Evolutionary conservation across 2,113 vertebrate species (phyloP).

Genomic region (Coryphaenoides rupestris): DNA sequence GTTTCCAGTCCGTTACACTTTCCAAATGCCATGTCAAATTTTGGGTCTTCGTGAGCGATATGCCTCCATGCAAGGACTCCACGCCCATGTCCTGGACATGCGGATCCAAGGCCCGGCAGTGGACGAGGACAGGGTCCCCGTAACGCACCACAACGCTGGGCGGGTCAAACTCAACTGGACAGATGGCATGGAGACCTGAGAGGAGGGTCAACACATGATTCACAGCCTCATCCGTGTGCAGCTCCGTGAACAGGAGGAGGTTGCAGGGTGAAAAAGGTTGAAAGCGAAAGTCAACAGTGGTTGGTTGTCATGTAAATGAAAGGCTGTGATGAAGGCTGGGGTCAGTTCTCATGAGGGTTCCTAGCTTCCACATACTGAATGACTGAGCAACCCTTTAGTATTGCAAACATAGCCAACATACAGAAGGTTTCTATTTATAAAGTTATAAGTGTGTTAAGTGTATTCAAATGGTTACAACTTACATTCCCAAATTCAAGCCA

Average conservation of each 20-base stretch:
- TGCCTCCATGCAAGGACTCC: background rate
- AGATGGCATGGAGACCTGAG: conserved; percentile 31
- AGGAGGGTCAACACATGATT: background rate
- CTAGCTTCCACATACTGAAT: no score
- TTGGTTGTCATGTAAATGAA: no score
- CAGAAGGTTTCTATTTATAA: no score
- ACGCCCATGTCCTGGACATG: conserved; percentile 38
- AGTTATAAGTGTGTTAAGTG: no score
- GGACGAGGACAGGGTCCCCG: conserved; percentile 51
- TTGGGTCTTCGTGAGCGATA: accelerated
- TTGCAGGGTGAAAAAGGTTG: no score
- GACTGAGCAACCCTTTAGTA: no score
- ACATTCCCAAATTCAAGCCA: no score
- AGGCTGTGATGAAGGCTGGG: no score
- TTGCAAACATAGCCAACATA: no score
- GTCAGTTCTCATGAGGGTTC: no score
- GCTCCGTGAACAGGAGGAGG: background rate
- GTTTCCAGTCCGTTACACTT: conserved; percentile 6
- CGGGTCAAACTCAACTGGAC: conserved; percentile 49
- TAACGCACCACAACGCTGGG: conserved; percentile 47
- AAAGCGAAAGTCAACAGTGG: no score
- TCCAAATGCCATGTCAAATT: conserved; percentile 41
- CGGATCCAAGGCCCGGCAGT: conserved; percentile 36
- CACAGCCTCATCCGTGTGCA: background rate
- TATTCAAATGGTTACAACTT: no score